A percentile compares a stretch with the other conserved stretches of the same genome.
phyloP scores from a whole-genome alignment of 1,140 invertebrate species.

The Zaprionus vittiger region DNA sequence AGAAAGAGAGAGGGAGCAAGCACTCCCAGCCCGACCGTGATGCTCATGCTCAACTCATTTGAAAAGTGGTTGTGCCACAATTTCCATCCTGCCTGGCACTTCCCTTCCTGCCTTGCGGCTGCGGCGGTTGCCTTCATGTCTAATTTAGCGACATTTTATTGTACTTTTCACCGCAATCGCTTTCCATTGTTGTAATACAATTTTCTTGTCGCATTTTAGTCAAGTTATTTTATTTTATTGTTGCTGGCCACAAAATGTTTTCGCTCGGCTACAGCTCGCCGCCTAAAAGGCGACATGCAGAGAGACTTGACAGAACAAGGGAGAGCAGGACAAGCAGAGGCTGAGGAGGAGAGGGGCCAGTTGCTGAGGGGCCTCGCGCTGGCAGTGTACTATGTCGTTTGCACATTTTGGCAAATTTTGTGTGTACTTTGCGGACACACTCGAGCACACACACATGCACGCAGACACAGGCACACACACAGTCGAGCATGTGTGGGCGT shows the following conservation, averaged over 20 bases:
- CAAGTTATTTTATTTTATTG: constrained; percentile 74
- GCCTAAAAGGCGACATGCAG: constrained; percentile 66
- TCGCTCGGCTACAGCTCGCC: constrained; percentile 43
- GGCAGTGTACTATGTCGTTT: constrained; percentile 71
- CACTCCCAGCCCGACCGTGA: not conserved
- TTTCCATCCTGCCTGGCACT: constrained; percentile 21
- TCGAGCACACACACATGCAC: constrained; percentile 15
- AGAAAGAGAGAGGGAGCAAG: not conserved
- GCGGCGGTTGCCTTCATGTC: constrained; percentile 76
- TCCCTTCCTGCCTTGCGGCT: constrained; percentile 27
- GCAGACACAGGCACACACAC: constrained; percentile 7
- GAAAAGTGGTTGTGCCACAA: constrained; percentile 20
- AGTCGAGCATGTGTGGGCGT: constrained; percentile 43
- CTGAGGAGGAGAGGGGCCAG: not conserved
- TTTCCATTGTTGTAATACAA: constrained; percentile 81
- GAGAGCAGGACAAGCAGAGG: not conserved
- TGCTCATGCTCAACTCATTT: constrained; percentile 10
- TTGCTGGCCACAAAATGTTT: constrained; percentile 75
- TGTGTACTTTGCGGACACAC: constrained; percentile 59
- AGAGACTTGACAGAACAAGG: not conserved
- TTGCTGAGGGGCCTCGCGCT: not conserved
- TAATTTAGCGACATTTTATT: constrained; percentile 83
- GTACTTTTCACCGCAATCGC: constrained; percentile 80
- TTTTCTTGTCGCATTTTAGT: constrained; percentile 80
- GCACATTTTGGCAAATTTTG: constrained; percentile 70